Evolutionary conservation across 2,797 vertebrate species (phyloP).

Genomic region (Pangasius djambal): DNA sequence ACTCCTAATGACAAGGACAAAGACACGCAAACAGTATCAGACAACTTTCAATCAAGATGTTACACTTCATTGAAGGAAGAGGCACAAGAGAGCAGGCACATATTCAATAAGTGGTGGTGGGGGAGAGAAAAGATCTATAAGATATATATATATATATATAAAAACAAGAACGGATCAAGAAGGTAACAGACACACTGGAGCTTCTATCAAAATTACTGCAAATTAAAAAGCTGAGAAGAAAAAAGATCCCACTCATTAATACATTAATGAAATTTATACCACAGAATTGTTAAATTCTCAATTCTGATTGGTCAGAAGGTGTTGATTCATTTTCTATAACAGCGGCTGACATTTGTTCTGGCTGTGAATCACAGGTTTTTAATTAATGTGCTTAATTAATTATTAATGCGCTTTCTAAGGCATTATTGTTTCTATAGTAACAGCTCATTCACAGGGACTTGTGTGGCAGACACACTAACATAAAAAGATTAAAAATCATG

Average conservation of each 20-base stretch:
- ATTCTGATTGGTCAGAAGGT: neutral
- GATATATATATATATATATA: neutral
- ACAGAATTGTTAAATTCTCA: neutral
- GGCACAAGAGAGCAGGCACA: slow-evolving; percentile 45
- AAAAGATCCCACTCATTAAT: neutral
- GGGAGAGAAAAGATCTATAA: neutral
- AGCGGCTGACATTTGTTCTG: neutral
- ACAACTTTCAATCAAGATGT: slow-evolving; percentile 61
- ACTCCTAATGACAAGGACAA: slow-evolving; percentile 74
- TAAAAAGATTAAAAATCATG: neutral
- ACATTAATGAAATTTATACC: neutral
- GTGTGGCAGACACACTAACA: neutral
- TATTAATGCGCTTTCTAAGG: neutral
- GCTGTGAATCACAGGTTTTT: neutral
- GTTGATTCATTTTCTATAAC: neutral
- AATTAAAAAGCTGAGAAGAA: neutral
- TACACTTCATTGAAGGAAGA: slow-evolving; percentile 44
- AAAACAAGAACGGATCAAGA: neutral
- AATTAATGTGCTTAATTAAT: neutral
- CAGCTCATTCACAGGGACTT: neutral
- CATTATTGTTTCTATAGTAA: slow-evolving; percentile 1
- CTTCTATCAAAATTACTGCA: neutral
- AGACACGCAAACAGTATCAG: slow-evolving; percentile 61
- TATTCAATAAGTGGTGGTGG: slow-evolving; percentile 41
- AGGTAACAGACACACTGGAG: neutral